Percentiles rank a stretch among this genome's conserved stretches.
These are phyloP conservation scores for Actinernus sp. DNA, from an alignment of 92 coral and sea anemone genomes.

Conservation along the genomic window DNA sequence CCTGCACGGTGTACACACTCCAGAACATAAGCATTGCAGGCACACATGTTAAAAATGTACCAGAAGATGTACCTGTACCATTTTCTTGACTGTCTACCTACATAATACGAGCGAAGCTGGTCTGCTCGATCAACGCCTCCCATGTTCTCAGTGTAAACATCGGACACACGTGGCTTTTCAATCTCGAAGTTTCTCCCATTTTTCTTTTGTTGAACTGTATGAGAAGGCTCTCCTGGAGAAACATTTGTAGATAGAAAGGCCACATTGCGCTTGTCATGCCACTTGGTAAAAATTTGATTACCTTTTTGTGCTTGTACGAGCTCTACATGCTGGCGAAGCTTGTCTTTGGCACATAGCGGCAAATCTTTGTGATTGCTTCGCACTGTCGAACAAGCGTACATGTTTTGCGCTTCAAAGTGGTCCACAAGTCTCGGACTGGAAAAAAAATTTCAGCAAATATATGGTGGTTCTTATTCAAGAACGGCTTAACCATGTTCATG, in stretches of 20 bases:
- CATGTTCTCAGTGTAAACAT: conserved; percentile 39
- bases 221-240: no score
- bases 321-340: conserved; percentile 20
- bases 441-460: conserved; percentile 36
- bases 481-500: conserved; percentile 45
- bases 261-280: conserved; percentile 50
- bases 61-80: conserved; percentile 65
- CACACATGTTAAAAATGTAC: conserved; percentile 47
- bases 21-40: conserved; percentile 41
- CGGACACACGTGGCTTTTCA: conserved; percentile 17
- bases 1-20: conserved; percentile 18
- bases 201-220: no score
- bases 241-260: conserved; percentile 38
- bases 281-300: conserved; percentile 43
- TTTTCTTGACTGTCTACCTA: conserved; percentile 44
- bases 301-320: conserved; percentile 10
- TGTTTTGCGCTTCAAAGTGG: conserved; percentile 4
- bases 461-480: conserved; percentile 9
- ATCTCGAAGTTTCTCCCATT: no score
- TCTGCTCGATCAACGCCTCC: conserved; percentile 56
- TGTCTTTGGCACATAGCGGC: conserved; percentile 36
- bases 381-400: conserved; percentile 22
- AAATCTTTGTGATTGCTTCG: conserved; percentile 20
- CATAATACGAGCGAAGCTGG: conserved; percentile 28
- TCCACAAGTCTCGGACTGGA: conserved; percentile 6